Percentiles rank a stretch among this genome's conserved stretches.
phyloP scores from a whole-genome alignment of 1,140 invertebrate genomes.

The Magallana ariakensis region DNA sequence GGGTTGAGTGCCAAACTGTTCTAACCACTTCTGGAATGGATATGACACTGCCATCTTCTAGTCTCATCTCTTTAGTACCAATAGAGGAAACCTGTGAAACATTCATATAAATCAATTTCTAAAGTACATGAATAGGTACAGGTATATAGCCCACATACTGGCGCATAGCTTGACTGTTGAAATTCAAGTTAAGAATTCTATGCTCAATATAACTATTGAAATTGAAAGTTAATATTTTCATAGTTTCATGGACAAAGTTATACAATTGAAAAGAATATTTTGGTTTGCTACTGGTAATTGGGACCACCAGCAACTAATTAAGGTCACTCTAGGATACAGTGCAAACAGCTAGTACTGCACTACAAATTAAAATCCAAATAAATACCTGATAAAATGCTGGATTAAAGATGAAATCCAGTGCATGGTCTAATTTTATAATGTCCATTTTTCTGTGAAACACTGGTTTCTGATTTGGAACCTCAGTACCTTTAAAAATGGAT shows the following conservation, averaged over 20 bases:
- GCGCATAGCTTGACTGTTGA: not conserved
- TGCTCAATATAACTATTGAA: not conserved
- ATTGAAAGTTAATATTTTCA: not conserved
- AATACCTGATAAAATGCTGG: no score
- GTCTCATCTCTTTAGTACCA: slow-evolving; percentile 25
- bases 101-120: no score
- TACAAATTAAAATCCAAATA: no score
- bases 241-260: not conserved
- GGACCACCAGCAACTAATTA: no score
- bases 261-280: not conserved
- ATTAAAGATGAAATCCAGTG: not conserved
- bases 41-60: not conserved
- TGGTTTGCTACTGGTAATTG: no score
- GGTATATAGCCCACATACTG: no score
- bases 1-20: slow-evolving; percentile 22
- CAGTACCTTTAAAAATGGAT: not conserved
- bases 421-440: not conserved
- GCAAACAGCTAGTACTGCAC: no score
- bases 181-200: no score
- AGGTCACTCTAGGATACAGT: no score
- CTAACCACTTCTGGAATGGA: slow-evolving; percentile 19
- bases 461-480: not conserved
- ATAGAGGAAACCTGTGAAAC: slow-evolving; percentile 17
- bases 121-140: no score
- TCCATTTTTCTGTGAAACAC: not conserved